Evolutionary conservation across 2,888 invertebrate species (phyloP).

Genomic region (Alentia gelatinosa): DNA sequence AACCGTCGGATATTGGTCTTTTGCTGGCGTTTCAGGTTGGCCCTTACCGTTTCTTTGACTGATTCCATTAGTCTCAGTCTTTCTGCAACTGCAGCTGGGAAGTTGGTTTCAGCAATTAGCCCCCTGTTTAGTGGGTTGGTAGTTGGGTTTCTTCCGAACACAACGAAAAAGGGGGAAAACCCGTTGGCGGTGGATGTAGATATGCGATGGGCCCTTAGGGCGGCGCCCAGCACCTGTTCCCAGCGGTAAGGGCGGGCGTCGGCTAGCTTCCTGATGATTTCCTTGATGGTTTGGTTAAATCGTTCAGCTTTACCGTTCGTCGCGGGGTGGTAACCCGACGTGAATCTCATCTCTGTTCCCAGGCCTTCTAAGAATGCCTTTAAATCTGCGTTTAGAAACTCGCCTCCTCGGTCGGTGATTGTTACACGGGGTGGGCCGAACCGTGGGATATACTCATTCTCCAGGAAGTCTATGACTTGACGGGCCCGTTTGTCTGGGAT

Average conservation of each 20-base stretch:
- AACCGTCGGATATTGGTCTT: neutral
- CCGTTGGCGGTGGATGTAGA: slow-evolving; percentile 30
- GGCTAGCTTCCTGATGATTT: slow-evolving; percentile 24
- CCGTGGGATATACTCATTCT: slow-evolving; percentile 24
- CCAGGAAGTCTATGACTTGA: neutral
- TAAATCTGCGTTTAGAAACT: neutral
- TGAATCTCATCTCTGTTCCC: neutral
- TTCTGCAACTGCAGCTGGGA: neutral
- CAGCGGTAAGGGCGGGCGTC: neutral
- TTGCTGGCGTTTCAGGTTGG: neutral
- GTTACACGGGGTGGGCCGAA: neutral
- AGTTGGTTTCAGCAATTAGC: neutral
- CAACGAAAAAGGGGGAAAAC: slow-evolving; percentile 1
- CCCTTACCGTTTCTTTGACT: neutral
- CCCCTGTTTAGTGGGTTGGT: neutral
- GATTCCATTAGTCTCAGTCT: neutral
- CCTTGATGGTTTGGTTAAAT: neutral
- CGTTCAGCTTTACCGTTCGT: slow-evolving; percentile 42
- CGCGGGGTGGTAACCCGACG: slow-evolving; percentile 17
- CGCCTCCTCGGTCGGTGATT: slow-evolving; percentile 26
- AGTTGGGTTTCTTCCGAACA: slow-evolving; percentile 1
- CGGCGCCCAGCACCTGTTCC: slow-evolving; percentile 10
- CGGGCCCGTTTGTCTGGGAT: neutral
- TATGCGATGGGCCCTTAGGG: slow-evolving; percentile 25
- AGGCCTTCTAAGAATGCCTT: neutral